Evolutionary conservation across 2,888 invertebrate genomes (phyloP), one percentile per base, ranked within the genome.

Genomic region (Ptilodon capucinus): DNA sequence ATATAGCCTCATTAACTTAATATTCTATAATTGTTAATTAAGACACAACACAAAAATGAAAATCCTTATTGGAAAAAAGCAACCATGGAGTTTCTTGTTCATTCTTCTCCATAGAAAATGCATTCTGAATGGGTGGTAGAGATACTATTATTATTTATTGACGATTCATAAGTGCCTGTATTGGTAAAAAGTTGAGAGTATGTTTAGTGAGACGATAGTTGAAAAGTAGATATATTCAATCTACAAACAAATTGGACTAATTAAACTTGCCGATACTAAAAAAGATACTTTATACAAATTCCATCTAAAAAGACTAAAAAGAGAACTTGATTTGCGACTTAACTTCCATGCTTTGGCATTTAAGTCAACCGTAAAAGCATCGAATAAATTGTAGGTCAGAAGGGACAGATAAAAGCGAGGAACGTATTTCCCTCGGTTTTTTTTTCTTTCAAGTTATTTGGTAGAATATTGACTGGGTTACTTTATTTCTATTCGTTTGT

Each of bases 311-410:
- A 70, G 51, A 64, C 64, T 60, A 70, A 78, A 81, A 74, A 77
- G 74, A 76, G 75, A 79, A 83, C 82, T 86, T 85, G 83, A 88
- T 86, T 87, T 85, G 80, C 74, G 74, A 84, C 73, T 80, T 78
- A 75, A 82, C 79, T 83, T 82, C 76, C 76, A 81, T 86, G 84
- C 86, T 88, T 88, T 86, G 86, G 84, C 86, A 81, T 88, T 88
- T 88, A 82, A 87, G 81, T 87, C 86, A 85, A 84, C 82, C 87
- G 87, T 86, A 83, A 88, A 88, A 84, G 81, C 85, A 84, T 83
- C 82, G 84, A 86, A 87, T 88, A 86, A 88, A 89, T 88, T 87
- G 87, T 89, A 84, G 86, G 89, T 88, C 89, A 86, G 84, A 85
- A 86, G 87, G 89, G 88, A 89, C 86, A 88, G 85, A 90, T 88